A percentile compares a stretch with the other conserved stretches of the same genome.
phyloP scores from a whole-genome alignment of 2,888 invertebrate genomes.

The Stegana nigrithorax region DNA sequence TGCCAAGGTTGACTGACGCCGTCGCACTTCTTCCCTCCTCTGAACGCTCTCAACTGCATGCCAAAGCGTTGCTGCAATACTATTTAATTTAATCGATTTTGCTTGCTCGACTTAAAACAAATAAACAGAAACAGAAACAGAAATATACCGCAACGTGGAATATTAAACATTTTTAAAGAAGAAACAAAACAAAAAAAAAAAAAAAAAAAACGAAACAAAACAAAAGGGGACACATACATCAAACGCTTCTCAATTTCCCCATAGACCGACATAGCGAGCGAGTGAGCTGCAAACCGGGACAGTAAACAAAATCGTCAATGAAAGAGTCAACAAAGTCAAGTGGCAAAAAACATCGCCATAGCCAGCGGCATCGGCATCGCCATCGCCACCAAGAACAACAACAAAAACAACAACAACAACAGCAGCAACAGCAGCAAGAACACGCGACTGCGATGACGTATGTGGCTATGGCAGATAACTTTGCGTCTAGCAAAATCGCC shows the following conservation, averaged over 20 bases:
- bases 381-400: slow-evolving; percentile 14
- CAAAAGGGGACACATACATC: not conserved
- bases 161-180: not conserved
- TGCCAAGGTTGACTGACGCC: no score
- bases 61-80: no score
- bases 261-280: slow-evolving; percentile 19
- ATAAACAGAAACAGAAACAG: no score
- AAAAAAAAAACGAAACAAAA: no score
- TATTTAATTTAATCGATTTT: not conserved
- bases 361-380: no score
- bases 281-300: slow-evolving; percentile 8
- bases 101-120: not conserved
- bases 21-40: no score
- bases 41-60: not conserved
- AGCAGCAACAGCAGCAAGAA: no score
- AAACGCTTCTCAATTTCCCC: slow-evolving; percentile 5
- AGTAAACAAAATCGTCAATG: slow-evolving; percentile 31
- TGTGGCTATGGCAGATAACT: no score
- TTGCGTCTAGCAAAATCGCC: not conserved
- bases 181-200: no score
- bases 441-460: not conserved
- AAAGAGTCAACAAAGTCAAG: slow-evolving; percentile 51
- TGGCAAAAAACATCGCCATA: no score
- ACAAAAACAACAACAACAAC: slow-evolving; percentile 19
- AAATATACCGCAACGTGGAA: no score